Base-by-base conservation (phyloP, 2,797 vertebrate species). In the Astyanax mexicanus region DNA sequence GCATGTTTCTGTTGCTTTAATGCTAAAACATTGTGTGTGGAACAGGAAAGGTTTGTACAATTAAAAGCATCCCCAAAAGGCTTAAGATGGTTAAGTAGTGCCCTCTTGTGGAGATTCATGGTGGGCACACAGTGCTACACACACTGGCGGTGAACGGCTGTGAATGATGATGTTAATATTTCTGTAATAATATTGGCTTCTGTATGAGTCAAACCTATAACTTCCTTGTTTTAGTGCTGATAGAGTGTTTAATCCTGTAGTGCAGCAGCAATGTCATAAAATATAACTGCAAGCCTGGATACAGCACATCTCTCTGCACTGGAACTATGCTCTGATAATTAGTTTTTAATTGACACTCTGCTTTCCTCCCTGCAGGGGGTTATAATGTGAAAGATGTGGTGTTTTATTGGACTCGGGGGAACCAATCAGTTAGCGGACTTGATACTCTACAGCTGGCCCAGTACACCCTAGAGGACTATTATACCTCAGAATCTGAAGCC, bases 381-480 rank as follows among this genome's bases (percentile, higher is more conserved):
- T 97, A 97, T 86, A 97, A 97, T 84, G 91, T 95, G 81, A 96
- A 97, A 49, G 95, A 97, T 82, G 95, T 97, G 55, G 94, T 91
- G 87, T 97, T 97, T 87, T 95, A 96, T 86, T 97, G 96, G 96
- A 97, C 96, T 51, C 91, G 95, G 86, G 96, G 95, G 79, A 97
- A 97, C 55, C 95, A 95, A 81, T 97, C 96, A 0, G 96, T 97
- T 83, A 93, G 93, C 47, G 96, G 96, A 2, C 85, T 97, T 61
- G 95, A 97, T 84, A 89, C 91, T 0, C 93, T 97, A 12, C 94
- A 89, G n/a, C 87, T 97, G 86, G 96, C 96, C 62, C 96, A 97
- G 82, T 97, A 97, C 86, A 96, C 95, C 0, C 94, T 97, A 2
- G 96, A 96, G 86, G 96, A 95, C 84, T 90, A 97, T 86, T 97